These are phyloP conservation scores for Coracias cyanogaster DNA, from an alignment of 2,797 vertebrate species.

Conservation along the genomic window DNA sequence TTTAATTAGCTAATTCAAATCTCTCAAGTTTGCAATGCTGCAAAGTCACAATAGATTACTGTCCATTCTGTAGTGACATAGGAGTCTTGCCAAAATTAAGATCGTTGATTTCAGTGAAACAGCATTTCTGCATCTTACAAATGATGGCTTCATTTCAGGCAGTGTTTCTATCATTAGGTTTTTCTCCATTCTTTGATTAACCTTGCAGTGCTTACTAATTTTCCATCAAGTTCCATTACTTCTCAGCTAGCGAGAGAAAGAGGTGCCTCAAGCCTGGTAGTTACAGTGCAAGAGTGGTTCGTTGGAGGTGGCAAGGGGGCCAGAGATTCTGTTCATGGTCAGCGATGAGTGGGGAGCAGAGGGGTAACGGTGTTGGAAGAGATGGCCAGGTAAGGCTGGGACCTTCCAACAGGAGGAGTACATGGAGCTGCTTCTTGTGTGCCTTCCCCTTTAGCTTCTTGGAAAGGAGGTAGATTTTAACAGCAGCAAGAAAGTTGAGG, in stretches of 20 bases:
- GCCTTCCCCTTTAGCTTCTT: neutral
- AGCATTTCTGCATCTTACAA: neutral
- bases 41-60: neutral
- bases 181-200: neutral
- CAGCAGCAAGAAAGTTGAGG: neutral
- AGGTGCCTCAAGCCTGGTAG: too few species aligned
- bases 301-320: neutral
- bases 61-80: neutral
- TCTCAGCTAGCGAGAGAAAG: neutral
- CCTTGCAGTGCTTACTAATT: neutral
- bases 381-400: neutral
- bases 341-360: neutral
- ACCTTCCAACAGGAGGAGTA: neutral
- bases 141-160: neutral
- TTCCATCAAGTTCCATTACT: neutral
- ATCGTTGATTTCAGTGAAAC: neutral
- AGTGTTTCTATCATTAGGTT: neutral
- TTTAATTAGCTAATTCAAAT: neutral
- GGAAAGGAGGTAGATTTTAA: neutral
- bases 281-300: neutral
- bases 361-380: neutral
- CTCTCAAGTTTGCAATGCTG: neutral
- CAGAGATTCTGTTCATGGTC: accelerated
- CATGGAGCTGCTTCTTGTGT: neutral
- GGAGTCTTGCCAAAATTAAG: neutral